Base-by-base conservation (phyloP, 2,113 vertebrate genomes). In the Platichthys flesus region DNA sequence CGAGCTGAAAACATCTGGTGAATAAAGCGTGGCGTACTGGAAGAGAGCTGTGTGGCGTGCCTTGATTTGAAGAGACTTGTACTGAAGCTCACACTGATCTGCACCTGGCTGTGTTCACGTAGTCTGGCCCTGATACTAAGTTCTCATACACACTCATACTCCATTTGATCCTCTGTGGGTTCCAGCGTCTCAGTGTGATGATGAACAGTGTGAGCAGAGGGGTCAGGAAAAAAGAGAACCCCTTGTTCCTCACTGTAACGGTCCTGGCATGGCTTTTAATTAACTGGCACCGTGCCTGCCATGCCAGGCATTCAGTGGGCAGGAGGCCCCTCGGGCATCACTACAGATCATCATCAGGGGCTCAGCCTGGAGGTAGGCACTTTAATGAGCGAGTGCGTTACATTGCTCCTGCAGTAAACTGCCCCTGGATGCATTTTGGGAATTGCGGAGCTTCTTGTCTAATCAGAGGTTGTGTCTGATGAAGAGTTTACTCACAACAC, bases 231-330 rank as follows among this genome's bases (percentile, higher is more conserved):
- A 89, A 90, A 85, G 82, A 86, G 80, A 90, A 81, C 63, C 88
- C 81, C 60, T 85, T 88, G 86, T 90, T 88, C 90, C 78, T 74
- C 12, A 78, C 81, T 87, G 83, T 74, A 87, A 89, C 35, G 10
- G 76, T 73, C 67, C 71, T 89, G 90, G 86, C 89, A 76, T 59
- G 23, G 76, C 73, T 75, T 90, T 89, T 92, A 93, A 93, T 93
- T 67, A 92, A 88, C 76, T 90, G 89, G 89, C 89, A 9, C 54
- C 1, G 59, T 15, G 89, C 88, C 87, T 54, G 47, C 67, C 81
- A 84, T 76, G 74, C 84, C 84, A 84, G 82, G 79, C 85, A 67
- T 82, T 84, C 71, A 76, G 71, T 76, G 73, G 69, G 84, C 71
- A 83, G 74, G 85, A 84, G 83, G 86, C 76, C 81, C 80, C 74